Percentiles rank a stretch among this genome's conserved stretches.
Conservation (phyloP, 2,113 vertebrate genomes). For the Arothron firmamentum region DNA sequence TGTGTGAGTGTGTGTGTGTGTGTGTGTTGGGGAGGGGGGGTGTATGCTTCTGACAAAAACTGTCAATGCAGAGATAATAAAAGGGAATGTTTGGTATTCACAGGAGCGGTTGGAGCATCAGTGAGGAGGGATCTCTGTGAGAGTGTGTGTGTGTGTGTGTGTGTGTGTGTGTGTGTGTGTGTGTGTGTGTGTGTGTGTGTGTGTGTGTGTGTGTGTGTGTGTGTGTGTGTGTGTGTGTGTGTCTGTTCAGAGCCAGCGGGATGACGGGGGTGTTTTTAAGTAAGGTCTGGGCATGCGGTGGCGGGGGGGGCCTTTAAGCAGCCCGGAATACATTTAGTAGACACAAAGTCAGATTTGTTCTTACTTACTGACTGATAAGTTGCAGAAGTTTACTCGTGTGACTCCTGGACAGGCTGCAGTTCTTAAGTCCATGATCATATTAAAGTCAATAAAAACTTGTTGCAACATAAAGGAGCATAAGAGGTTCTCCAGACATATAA, state of each 20-base stretch:
- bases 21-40: neutral
- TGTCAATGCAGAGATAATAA: constrained; percentile 74
- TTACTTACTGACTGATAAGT: too few relatives aligned
- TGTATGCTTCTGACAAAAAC: constrained; percentile 29
- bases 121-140: constrained; percentile 54
- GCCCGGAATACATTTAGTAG: constrained; percentile 17
- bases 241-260: constrained; percentile 42
- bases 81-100: constrained; percentile 74
- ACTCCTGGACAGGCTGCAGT: too few relatives aligned
- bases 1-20: too few relatives aligned
- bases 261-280: constrained; percentile 27
- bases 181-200: constrained; percentile 9
- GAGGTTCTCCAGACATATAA: too few relatives aligned
- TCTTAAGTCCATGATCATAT: too few relatives aligned
- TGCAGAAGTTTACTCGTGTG: too few relatives aligned
- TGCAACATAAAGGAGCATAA: too few relatives aligned
- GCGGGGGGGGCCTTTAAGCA: constrained; percentile 4
- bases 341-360: constrained; percentile 5
- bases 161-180: constrained; percentile 10
- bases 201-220: constrained; percentile 23
- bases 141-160: constrained; percentile 11
- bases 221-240: constrained; percentile 9
- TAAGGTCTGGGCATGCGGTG: constrained; percentile 10
- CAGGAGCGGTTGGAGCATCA: constrained; percentile 65
- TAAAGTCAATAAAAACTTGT: too few relatives aligned